Evolutionary conservation across 2,888 invertebrate genomes (phyloP), one percentile per base, ranked within the genome.

Genomic region (Cordilura impudica): DNA sequence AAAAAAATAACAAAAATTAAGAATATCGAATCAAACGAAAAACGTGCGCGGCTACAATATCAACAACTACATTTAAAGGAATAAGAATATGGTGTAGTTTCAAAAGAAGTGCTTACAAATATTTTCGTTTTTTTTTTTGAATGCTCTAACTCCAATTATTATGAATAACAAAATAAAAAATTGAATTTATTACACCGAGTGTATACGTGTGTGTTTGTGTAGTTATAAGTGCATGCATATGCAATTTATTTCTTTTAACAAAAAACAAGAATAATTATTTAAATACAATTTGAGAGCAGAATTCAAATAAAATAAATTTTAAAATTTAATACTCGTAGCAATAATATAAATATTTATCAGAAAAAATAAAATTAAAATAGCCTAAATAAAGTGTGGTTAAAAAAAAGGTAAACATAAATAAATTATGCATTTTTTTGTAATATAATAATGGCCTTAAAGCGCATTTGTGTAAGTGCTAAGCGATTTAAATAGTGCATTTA

Each of bases 11-110:
- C n/a, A n/a, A 23, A 5, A 45, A 58, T 10, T 73, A 23, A 29
- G 19, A 66, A 45, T 16, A 39, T 43, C 2, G 26, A 31, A 61
- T 51, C 10, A 39, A 35, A 49, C 12, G 2, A 51, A 76, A 47
- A 78, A 74, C 74, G 70, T 74, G 70, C 60, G 66, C 74, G 66
- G 45, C 63, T 54, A 47, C 16, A 69, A 35, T 63, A 63, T 54
- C 54, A 67, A 75, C 69, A 71, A 56, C 21, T 63, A 47, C 39
- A 47, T 53, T 53, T 35, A 45, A 49, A 35, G 49, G 10, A 43
- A 35, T 26, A 60, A 53, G 18, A 31, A 29, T 21, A 60, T 35
- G 43, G 49, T 56, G 49, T 63, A 39, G 54, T 21, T 61, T 61
- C 61, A 31, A n/a, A 49, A 26, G 26, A 31, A 39, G 23, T 12